Conservation (phyloP, 2,888 invertebrate species). For the Cancer borealis region DNA sequence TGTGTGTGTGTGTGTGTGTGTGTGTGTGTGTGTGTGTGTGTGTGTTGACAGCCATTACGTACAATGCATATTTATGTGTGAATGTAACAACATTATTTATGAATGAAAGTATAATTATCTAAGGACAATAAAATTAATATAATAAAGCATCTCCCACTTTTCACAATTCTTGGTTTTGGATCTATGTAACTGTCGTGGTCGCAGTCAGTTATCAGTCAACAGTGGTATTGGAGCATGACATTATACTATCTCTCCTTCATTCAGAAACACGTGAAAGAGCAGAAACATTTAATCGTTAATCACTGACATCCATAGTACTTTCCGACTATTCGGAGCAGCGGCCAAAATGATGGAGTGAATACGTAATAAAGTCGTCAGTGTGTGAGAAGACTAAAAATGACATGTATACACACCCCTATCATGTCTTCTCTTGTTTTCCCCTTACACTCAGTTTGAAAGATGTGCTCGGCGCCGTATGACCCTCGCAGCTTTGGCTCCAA, state of each 20-base stretch:
- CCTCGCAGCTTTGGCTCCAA: background rate
- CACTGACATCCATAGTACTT: too few relatives aligned
- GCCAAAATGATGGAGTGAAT: too few relatives aligned
- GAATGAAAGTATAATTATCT: background rate
- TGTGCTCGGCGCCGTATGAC: background rate
- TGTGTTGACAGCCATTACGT: background rate
- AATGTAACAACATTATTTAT: background rate
- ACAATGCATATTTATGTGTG: background rate
- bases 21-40: background rate
- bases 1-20: too few relatives aligned
- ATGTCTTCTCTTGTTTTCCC: background rate
- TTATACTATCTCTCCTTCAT: too few relatives aligned
- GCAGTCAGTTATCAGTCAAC: background rate
- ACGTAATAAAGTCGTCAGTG: background rate
- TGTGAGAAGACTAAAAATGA: background rate
- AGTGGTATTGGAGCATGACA: too few relatives aligned
- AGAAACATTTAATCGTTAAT: too few relatives aligned
- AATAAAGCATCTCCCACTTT: background rate
- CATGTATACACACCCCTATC: background rate
- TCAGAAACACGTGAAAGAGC: too few relatives aligned
- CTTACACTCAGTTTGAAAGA: background rate
- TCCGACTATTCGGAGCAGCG: too few relatives aligned
- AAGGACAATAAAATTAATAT: background rate
- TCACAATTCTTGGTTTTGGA: background rate
- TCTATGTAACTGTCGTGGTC: background rate